Percentiles rank a stretch among this genome's conserved stretches.
These are phyloP conservation scores for Botia kubotai DNA, from an alignment of 2,797 vertebrate species.

Conservation along the genomic window DNA sequence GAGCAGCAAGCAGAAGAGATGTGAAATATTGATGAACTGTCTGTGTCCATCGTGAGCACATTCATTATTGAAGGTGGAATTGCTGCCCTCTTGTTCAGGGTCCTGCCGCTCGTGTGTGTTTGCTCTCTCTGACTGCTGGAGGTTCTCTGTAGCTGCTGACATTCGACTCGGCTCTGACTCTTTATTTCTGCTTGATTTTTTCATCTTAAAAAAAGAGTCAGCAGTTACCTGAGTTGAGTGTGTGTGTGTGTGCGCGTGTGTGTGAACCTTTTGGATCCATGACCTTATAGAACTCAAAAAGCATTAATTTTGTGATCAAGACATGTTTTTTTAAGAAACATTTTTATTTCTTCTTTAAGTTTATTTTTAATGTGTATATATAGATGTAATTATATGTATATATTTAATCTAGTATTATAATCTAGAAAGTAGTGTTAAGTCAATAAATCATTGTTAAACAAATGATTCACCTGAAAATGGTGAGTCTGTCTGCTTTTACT, in stretches of 20 bases:
- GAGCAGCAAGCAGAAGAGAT: constrained; percentile 75
- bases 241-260: constrained; percentile 20
- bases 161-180: constrained; percentile 60
- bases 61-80: constrained; percentile 93
- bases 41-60: constrained; percentile 83
- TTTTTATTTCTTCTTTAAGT: neutral
- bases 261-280: constrained; percentile 38
- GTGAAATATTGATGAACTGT: constrained; percentile 95
- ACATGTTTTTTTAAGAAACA: constrained; percentile 23
- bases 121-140: constrained; percentile 64
- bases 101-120: constrained; percentile 73
- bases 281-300: constrained; percentile 39
- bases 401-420: too few species aligned
- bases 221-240: constrained; percentile 19
- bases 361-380: neutral
- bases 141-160: constrained; percentile 65
- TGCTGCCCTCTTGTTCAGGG: constrained; percentile 77
- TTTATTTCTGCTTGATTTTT: constrained; percentile 53
- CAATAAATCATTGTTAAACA: too few species aligned
- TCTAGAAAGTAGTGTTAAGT: too few species aligned
- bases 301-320: constrained; percentile 41
- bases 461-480: neutral
- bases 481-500: neutral
- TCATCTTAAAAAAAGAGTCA: constrained; percentile 48
- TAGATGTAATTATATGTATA: too few species aligned